Percentiles rank a stretch among this genome's conserved stretches.
These are phyloP conservation scores for Xiphophorus hellerii DNA, from an alignment of 2,113 vertebrate genomes.

Conservation along the genomic window DNA sequence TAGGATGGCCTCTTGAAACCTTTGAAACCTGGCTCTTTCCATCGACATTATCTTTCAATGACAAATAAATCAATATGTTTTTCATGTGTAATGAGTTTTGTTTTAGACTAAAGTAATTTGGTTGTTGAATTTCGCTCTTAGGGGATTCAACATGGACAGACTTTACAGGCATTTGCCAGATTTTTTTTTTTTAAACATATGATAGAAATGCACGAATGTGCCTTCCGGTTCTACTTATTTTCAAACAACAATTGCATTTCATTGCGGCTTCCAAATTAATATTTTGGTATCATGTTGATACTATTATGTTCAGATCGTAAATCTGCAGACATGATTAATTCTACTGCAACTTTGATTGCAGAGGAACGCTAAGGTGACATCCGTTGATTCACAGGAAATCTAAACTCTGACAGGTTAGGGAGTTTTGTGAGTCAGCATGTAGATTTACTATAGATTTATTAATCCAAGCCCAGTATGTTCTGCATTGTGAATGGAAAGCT, in stretches of 20 bases:
- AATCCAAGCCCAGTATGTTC: neutral
- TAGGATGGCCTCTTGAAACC: too few species aligned
- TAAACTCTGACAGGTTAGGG: neutral
- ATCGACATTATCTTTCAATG: too few species aligned
- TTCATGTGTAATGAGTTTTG: too few species aligned
- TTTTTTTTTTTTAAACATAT: too few species aligned
- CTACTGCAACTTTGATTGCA: neutral
- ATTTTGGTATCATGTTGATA: neutral
- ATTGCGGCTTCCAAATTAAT: neutral
- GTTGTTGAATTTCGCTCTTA: too few species aligned
- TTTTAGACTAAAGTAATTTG: too few species aligned
- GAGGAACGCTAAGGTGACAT: neutral
- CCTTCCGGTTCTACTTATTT: neutral
- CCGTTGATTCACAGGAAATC: neutral
- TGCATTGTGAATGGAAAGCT: constrained; percentile 21
- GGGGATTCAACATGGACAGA: too few species aligned
- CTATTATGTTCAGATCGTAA: neutral
- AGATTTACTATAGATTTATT: neutral
- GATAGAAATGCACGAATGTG: neutral
- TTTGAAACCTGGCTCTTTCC: too few species aligned
- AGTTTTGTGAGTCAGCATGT: neutral
- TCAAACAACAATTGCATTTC: neutral
- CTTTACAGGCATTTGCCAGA: too few species aligned
- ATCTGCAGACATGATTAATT: neutral
- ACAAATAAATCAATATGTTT: too few species aligned